A percentile compares a stretch with the other conserved stretches of the same genome.
These are phyloP conservation scores for Bugula neritina DNA, from an alignment of 2,888 invertebrate genomes.

Conservation along the genomic window DNA sequence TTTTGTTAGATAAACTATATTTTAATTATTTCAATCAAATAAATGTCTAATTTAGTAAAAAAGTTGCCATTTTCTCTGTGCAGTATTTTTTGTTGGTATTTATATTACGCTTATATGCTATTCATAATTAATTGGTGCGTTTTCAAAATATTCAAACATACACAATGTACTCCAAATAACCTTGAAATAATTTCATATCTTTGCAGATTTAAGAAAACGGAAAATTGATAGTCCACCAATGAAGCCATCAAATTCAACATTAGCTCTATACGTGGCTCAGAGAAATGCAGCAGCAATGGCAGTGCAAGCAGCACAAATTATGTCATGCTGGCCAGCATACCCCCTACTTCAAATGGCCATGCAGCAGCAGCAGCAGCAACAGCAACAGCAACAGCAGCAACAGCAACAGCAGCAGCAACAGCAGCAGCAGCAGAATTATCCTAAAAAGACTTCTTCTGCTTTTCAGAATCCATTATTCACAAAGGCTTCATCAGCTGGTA, in stretches of 20 bases:
- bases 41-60: too few relatives aligned
- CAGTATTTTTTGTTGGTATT: too few relatives aligned
- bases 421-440: neutral
- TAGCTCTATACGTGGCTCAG: neutral
- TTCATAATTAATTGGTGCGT: too few relatives aligned
- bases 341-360: constrained; percentile 3
- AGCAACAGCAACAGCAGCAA: neutral
- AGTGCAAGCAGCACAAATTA: constrained; percentile 17
- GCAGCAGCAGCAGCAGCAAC: constrained; percentile 4
- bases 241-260: constrained; percentile 4
- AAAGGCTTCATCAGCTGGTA: neutral
- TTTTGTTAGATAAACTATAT: too few relatives aligned
- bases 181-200: too few relatives aligned
- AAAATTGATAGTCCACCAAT: neutral
- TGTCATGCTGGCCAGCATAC: constrained; percentile 18
- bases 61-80: too few relatives aligned
- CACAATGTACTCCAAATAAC: too few relatives aligned
- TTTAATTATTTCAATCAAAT: too few relatives aligned
- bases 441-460: neutral
- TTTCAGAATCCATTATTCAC: neutral
- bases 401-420: constrained; percentile 2
- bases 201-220: constrained; percentile 4
- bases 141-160: too few relatives aligned
- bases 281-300: constrained; percentile 22
- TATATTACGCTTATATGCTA: too few relatives aligned